These are phyloP conservation scores for Sciurus vulgaris DNA, from an alignment of 2,797 vertebrate genomes.

Conservation along the genomic window DNA sequence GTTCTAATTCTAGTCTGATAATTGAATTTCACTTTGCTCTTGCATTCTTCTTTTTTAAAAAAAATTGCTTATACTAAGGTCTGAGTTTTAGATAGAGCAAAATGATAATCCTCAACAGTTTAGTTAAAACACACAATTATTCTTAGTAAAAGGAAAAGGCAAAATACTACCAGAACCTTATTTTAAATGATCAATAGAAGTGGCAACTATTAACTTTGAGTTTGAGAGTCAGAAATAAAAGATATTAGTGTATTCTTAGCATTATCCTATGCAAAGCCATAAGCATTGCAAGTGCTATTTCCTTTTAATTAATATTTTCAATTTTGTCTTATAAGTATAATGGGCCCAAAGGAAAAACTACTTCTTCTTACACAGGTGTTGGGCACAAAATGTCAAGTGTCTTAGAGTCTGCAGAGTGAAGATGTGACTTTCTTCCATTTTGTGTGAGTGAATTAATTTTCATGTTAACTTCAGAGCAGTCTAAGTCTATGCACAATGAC, in stretches of 20 bases:
- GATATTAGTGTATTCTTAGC: not conserved
- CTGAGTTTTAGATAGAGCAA: conserved; percentile 20
- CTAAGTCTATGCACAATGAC: not conserved
- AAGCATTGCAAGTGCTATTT: not conserved
- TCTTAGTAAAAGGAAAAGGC: not conserved
- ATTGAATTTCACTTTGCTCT: conserved; percentile 1
- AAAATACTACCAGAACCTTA: not conserved
- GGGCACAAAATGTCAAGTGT: not conserved
- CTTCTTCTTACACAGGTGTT: not conserved
- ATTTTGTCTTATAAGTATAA: not conserved
- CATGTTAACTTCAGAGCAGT: not conserved
- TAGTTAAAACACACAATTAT: not conserved
- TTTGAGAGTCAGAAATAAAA: conserved; percentile 6
- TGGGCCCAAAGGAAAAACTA: not conserved
- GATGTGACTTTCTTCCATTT: conserved; percentile 22
- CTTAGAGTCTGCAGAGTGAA: conserved; percentile 28
- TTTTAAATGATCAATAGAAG: not conserved
- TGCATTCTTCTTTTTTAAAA: not conserved
- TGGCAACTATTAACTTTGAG: not conserved
- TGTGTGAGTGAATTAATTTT: not conserved
- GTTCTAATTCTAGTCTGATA: not conserved
- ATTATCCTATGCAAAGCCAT: not conserved
- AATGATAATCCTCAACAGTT: not conserved
- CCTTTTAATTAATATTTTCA: not conserved
- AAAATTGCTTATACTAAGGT: not conserved